phyloP scores from a whole-genome alignment of 2,797 vertebrate species.

The Sebastes itinus region DNA sequence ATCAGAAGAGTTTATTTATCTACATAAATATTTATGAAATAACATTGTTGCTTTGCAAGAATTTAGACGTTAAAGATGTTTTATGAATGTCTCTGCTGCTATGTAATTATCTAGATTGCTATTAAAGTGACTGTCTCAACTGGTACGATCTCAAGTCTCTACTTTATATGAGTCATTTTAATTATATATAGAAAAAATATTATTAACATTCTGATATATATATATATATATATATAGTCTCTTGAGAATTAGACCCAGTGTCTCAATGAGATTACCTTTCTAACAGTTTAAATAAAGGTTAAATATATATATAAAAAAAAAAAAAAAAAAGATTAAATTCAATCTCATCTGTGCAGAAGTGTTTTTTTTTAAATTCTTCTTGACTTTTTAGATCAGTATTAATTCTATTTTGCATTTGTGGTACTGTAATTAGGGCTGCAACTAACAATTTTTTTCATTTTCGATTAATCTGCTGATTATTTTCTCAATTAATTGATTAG shows the following conservation, averaged over 20 bases:
- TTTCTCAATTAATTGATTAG: too few species aligned
- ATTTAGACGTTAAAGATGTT: conserved; percentile 63
- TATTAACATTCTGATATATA: too few species aligned
- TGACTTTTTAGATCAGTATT: background rate
- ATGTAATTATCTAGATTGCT: conserved; percentile 76
- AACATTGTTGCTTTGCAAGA: conserved; percentile 64
- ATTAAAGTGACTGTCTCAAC: conserved; percentile 76
- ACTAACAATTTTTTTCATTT: too few species aligned
- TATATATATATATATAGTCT: too few species aligned
- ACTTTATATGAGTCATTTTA: conserved; percentile 17
- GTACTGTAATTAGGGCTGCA: background rate
- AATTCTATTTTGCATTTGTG: background rate
- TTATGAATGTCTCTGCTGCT: conserved; percentile 78
- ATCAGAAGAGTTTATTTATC: conserved; percentile 72
- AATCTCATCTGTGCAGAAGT: background rate
- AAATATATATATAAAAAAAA: background rate
- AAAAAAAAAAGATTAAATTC: background rate
- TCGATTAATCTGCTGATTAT: too few species aligned
- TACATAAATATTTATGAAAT: conserved; percentile 73
- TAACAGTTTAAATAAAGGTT: too few species aligned
- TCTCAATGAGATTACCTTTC: too few species aligned
- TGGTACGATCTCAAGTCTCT: conserved; percentile 19
- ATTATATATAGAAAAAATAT: background rate
- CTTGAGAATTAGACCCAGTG: too few species aligned
- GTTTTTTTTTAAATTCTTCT: background rate